Evolutionary conservation across 2,113 vertebrate genomes (phyloP).

Genomic region (Apodemus speciosus): DNA sequence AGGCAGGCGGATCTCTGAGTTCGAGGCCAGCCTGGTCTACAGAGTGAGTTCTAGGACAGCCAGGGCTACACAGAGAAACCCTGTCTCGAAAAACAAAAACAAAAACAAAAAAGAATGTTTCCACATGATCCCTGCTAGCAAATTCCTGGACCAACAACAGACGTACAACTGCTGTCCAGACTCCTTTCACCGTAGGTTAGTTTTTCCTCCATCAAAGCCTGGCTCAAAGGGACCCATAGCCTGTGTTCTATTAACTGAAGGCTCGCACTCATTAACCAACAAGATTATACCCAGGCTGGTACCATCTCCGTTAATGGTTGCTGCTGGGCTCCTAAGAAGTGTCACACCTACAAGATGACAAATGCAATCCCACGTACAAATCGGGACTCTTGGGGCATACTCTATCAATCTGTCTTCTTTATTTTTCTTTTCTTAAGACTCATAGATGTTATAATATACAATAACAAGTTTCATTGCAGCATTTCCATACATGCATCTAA

Average conservation of each 20-base stretch:
- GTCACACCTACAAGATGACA: neutral
- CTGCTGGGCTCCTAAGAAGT: neutral
- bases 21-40: too few relatives aligned
- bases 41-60: too few relatives aligned
- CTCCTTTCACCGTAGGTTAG: neutral
- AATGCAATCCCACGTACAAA: rapidly evolving
- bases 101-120: too few relatives aligned
- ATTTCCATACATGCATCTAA: neutral
- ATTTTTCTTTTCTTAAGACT: neutral
- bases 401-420: neutral
- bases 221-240: neutral
- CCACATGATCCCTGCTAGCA: neutral
- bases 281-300: neutral
- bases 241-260: too few relatives aligned
- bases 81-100: too few relatives aligned
- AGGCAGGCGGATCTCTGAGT: too few relatives aligned
- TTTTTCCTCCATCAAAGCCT: neutral
- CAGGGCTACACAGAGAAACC: too few relatives aligned
- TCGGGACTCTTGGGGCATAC: neutral
- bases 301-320: rapidly evolving
- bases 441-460: neutral
- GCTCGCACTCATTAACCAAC: neutral
- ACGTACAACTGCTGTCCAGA: neutral
- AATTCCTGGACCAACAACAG: neutral
- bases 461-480: neutral